Evolutionary conservation across 1,140 invertebrate species (phyloP).

Genomic region (Papilio helenus): DNA sequence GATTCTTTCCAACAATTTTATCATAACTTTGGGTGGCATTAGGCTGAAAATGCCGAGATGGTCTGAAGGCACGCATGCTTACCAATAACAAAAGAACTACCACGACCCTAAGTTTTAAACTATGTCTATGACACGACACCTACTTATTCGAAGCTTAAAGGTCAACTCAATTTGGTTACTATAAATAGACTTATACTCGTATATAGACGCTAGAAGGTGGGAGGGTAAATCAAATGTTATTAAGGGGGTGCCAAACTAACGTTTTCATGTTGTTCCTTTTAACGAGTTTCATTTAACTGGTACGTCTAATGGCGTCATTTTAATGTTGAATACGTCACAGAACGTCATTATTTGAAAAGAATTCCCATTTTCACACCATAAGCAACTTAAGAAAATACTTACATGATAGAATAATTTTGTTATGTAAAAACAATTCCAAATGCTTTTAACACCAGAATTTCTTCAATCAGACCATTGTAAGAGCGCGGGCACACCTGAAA

Average conservation of each 20-base stretch:
- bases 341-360: conserved; percentile 36
- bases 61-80: conserved; percentile 68
- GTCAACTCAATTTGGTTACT: conserved; percentile 56
- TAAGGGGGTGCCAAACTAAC: conserved; percentile 77
- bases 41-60: conserved; percentile 67
- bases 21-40: conserved; percentile 60
- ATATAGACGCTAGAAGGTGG: conserved; percentile 55
- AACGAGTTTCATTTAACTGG: conserved; percentile 71
- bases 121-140: conserved; percentile 33
- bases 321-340: conserved; percentile 59
- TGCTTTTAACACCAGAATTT: too few species aligned
- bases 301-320: conserved; percentile 68
- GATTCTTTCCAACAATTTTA: conserved; percentile 26
- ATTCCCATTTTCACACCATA: conserved; percentile 43
- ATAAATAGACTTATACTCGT: conserved; percentile 47
- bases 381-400: neutral
- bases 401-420: neutral
- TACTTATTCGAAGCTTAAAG: conserved; percentile 47
- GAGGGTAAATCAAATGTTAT: conserved; percentile 73
- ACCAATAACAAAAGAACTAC: conserved; percentile 51
- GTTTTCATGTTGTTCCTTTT: conserved; percentile 73
- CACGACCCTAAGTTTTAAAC: conserved; percentile 42
- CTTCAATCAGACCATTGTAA: too few species aligned
- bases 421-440: neutral
- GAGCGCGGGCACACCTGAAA: too few species aligned